These are phyloP conservation scores for Drosophila mimetica DNA, from an alignment of 2,888 invertebrate genomes.

Conservation along the genomic window DNA sequence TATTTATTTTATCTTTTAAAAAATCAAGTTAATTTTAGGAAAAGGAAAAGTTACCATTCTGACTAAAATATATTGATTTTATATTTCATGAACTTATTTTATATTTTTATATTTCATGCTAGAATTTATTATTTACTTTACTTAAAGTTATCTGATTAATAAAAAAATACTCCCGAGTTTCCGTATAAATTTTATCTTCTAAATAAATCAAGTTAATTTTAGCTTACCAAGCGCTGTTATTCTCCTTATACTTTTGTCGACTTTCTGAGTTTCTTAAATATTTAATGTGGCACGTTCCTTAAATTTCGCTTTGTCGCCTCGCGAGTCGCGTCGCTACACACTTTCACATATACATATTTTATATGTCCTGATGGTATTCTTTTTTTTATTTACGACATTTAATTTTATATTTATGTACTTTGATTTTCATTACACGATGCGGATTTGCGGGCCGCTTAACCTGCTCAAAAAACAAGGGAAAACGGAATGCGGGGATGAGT, in stretches of 20 bases:
- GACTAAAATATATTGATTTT: too few relatives aligned
- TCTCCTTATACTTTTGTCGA: conserved; percentile 1
- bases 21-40: conserved; percentile 13
- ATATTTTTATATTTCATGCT: too few relatives aligned
- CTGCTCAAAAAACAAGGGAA: conserved; percentile 27
- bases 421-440: conserved; percentile 65
- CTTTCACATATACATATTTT: conserved; percentile 30
- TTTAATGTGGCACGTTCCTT: conserved; percentile 57
- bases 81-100: too few relatives aligned
- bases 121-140: too few relatives aligned
- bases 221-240: conserved; percentile 33
- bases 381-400: conserved; percentile 70
- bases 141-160: too few relatives aligned
- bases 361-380: conserved; percentile 37
- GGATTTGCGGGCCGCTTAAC: conserved; percentile 51
- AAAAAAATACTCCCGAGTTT: too few relatives aligned
- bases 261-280: conserved; percentile 46
- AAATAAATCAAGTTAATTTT: conserved; percentile 17
- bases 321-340: conserved; percentile 25
- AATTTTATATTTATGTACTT: conserved; percentile 72
- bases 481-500: conserved; percentile 31
- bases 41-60: too few relatives aligned
- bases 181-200: not conserved
- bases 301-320: conserved; percentile 39
- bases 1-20: conserved; percentile 1